These are phyloP conservation scores for Pseudococcus jackbeardsleyi DNA, from an alignment of 2,888 invertebrate species.

Conservation along the genomic window DNA sequence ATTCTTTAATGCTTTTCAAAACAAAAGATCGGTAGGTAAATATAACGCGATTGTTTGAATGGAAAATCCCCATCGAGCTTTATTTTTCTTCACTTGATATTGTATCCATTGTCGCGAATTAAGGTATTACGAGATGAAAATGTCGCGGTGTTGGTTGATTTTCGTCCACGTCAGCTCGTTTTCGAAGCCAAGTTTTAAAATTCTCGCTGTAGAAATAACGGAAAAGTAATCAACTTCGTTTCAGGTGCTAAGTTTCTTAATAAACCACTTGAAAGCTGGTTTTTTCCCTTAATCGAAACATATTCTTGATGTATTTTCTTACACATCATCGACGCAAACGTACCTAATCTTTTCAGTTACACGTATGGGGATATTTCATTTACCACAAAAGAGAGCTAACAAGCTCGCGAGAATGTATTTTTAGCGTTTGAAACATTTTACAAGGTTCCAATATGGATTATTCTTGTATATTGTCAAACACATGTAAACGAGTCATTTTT, in stretches of 20 bases:
- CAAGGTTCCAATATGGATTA: constrained; percentile 10
- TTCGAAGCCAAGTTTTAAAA: no score
- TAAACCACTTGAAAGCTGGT: no score
- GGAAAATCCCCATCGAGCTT: not conserved
- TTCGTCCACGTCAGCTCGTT: no score
- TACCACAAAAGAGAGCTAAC: not conserved
- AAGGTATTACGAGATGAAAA: no score
- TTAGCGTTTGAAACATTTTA: not conserved
- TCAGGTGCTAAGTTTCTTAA: no score
- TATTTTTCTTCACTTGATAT: not conserved
- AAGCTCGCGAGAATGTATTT: not conserved
- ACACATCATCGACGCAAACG: no score
- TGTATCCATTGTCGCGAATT: not conserved
- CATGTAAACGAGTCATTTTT: not conserved
- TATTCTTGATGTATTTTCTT: no score
- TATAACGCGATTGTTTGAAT: not conserved
- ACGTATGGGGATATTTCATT: not conserved
- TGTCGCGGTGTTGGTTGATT: not conserved
- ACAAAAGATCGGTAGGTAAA: not conserved
- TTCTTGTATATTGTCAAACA: constrained; percentile 2
- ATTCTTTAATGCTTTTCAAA: not conserved
- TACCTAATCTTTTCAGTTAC: not conserved
- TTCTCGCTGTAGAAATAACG: no score
- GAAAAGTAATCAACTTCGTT: no score
- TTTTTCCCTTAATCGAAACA: no score